phyloP scores from a whole-genome alignment of 2,797 vertebrate species.

The Champsocephalus esox region DNA sequence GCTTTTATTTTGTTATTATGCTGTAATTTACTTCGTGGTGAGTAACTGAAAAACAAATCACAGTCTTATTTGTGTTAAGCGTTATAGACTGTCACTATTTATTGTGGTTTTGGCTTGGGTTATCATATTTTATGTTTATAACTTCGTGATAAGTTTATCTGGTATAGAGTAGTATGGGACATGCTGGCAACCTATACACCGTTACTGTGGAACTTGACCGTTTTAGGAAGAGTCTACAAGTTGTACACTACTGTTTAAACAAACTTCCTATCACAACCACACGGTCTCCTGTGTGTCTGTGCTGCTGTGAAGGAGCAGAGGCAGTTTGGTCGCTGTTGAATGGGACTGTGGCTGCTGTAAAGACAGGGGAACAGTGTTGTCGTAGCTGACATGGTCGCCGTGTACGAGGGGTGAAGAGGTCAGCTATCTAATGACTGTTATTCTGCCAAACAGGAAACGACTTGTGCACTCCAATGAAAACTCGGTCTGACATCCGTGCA shows the following conservation, averaged over 20 bases:
- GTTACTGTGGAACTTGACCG: too few relatives aligned
- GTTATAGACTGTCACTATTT: not conserved
- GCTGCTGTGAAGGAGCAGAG: constrained; percentile 12
- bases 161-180: too few relatives aligned
- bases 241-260: not conserved
- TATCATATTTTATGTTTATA: constrained; percentile 2
- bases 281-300: not conserved
- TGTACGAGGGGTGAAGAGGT: constrained; percentile 72
- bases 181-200: not conserved
- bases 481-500: constrained; percentile 18
- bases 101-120: constrained; percentile 2
- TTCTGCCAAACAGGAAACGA: constrained; percentile 68
- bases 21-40: constrained; percentile 58
- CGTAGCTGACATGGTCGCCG: constrained; percentile 55
- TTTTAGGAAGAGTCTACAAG: not conserved
- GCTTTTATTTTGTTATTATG: constrained; percentile 43
- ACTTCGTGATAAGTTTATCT: not conserved
- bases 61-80: not conserved
- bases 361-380: constrained; percentile 54
- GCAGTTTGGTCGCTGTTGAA: constrained; percentile 37
- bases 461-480: constrained; percentile 44
- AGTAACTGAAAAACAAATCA: constrained; percentile 47
- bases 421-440: constrained; percentile 68
- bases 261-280: constrained; percentile 15
- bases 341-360: constrained; percentile 12